Evolutionary conservation across 2,888 invertebrate species (phyloP).

Genomic region (Caenorhabditis uteleia): DNA sequence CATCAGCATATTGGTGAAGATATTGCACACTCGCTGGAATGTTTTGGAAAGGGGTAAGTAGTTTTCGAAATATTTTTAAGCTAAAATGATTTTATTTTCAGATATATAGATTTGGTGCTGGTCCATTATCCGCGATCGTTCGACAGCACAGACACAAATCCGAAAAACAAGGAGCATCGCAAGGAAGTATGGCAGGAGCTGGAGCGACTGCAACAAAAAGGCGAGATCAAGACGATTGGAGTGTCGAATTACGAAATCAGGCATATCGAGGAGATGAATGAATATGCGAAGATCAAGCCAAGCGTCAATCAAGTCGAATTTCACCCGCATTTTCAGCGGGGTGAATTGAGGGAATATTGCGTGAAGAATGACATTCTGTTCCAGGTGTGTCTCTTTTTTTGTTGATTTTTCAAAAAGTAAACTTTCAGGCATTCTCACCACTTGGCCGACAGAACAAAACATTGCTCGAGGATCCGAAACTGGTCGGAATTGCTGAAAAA

Average conservation of each 20-base stretch:
- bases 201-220: slow-evolving; percentile 73
- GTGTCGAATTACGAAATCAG: slow-evolving; percentile 81
- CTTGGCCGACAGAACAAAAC: slow-evolving; percentile 64
- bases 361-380: slow-evolving; percentile 69
- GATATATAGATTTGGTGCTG: slow-evolving; percentile 71
- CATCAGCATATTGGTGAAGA: not conserved
- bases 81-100: slow-evolving; percentile 16
- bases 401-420: not conserved
- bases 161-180: slow-evolving; percentile 75
- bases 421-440: slow-evolving; percentile 71
- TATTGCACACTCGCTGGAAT: slow-evolving; percentile 46
- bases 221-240: slow-evolving; percentile 74
- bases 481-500: slow-evolving; percentile 75
- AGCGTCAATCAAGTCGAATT: slow-evolving; percentile 52
- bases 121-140: slow-evolving; percentile 82
- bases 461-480: slow-evolving; percentile 75
- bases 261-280: slow-evolving; percentile 77
- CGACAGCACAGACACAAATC: slow-evolving; percentile 72
- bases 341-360: slow-evolving; percentile 63
- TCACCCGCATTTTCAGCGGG: slow-evolving; percentile 34
- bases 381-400: slow-evolving; percentile 36
- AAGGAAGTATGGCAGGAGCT: slow-evolving; percentile 78
- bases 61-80: not conserved
- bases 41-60: slow-evolving; percentile 37
- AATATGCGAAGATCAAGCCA: slow-evolving; percentile 39